These are phyloP conservation scores for Cetonia aurata DNA, from an alignment of 2,888 invertebrate genomes.

Conservation along the genomic window DNA sequence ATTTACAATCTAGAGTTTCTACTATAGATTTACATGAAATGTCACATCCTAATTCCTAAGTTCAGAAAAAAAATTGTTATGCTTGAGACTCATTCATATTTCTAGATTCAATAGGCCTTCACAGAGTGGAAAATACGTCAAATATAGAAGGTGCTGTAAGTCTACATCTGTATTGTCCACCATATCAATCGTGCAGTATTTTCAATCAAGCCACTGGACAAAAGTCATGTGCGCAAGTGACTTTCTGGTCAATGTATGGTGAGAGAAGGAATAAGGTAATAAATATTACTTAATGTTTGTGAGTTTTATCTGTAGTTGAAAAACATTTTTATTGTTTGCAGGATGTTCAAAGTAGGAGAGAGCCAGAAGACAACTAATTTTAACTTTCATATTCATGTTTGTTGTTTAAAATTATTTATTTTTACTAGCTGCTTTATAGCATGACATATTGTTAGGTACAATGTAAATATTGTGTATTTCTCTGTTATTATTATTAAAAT, in stretches of 20 bases:
- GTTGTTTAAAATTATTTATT: slow-evolving; percentile 27
- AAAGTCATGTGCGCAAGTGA: slow-evolving; percentile 77
- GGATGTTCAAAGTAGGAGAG: slow-evolving; percentile 57
- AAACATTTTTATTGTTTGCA: slow-evolving; percentile 49
- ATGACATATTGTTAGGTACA: too few relatives aligned
- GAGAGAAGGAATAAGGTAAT: slow-evolving; percentile 77
- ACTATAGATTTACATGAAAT: background rate
- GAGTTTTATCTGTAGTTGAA: slow-evolving; percentile 20
- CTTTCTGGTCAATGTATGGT: slow-evolving; percentile 95
- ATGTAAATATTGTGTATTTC: background rate
- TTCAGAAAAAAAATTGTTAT: background rate
- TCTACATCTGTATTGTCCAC: slow-evolving; percentile 95
- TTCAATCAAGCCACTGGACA: slow-evolving; percentile 94
- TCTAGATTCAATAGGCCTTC: slow-evolving; percentile 92
- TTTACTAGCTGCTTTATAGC: slow-evolving; percentile 18
- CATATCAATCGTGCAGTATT: slow-evolving; percentile 87
- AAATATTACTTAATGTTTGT: background rate
- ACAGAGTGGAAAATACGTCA: slow-evolving; percentile 95
- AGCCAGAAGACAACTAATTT: slow-evolving; percentile 61
- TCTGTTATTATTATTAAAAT: slow-evolving; percentile 11
- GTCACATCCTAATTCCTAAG: background rate
- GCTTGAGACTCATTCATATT: slow-evolving; percentile 16
- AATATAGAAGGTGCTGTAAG: slow-evolving; percentile 91
- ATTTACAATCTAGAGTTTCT: too few relatives aligned
- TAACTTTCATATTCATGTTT: background rate